These are phyloP conservation scores for Eulemur rufifrons DNA, from an alignment of 2,113 vertebrate genomes.

Conservation along the genomic window DNA sequence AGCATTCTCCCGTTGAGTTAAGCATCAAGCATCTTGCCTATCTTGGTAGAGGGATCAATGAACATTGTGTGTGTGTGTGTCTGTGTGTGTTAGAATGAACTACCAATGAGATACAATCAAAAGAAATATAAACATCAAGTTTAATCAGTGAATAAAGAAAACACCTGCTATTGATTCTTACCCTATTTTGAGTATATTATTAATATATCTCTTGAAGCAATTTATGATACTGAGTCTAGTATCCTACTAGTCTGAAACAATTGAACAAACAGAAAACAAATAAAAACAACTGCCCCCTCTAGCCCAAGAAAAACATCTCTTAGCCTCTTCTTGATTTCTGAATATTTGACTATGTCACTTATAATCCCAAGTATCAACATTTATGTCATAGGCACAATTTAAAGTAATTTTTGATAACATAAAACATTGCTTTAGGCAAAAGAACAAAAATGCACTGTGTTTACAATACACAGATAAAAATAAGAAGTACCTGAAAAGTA, in stretches of 20 bases:
- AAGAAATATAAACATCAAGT: neutral
- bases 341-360: neutral
- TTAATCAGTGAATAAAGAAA: neutral
- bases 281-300: neutral
- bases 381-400: neutral
- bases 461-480: neutral
- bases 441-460: neutral
- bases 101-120: neutral
- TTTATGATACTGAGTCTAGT: neutral
- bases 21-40: neutral
- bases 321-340: neutral
- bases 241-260: neutral
- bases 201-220: neutral
- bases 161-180: neutral
- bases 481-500: neutral
- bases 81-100: neutral
- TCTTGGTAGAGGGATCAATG: neutral
- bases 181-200: neutral
- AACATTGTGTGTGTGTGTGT: neutral
- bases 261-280: neutral
- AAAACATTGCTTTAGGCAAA: neutral
- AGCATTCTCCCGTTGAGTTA: neutral
- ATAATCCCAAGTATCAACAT: neutral
- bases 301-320: neutral
- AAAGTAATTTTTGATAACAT: neutral